Evolutionary conservation across 1,140 invertebrate genomes (phyloP).

Genomic region (Gyrodactylus salaris): DNA sequence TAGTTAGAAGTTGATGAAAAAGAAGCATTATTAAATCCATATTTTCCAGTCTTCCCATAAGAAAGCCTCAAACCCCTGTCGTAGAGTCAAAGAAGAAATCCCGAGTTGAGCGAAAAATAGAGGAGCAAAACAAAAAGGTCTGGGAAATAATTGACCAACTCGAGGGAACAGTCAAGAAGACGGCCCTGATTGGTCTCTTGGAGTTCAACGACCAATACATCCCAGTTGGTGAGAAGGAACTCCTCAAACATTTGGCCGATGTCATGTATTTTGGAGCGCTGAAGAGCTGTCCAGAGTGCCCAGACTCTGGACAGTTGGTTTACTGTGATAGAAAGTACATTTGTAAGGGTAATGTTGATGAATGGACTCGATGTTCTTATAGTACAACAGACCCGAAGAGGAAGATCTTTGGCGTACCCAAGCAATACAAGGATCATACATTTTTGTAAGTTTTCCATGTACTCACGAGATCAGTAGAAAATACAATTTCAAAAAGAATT

Average conservation of each 20-base stretch:
- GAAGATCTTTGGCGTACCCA: slow-evolving; percentile 35
- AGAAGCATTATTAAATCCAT: too few species aligned
- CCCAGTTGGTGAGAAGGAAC: slow-evolving; percentile 31
- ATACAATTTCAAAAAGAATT: too few species aligned
- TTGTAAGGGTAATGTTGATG: slow-evolving; percentile 42
- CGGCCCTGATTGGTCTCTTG: slow-evolving; percentile 28
- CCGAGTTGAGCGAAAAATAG: slow-evolving; percentile 11
- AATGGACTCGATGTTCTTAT: slow-evolving; percentile 56
- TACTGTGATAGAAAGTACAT: slow-evolving; percentile 35
- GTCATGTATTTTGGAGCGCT: slow-evolving; percentile 46
- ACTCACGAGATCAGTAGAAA: background rate
- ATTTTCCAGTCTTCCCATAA: too few species aligned
- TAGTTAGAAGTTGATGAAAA: too few species aligned
- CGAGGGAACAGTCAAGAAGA: slow-evolving; percentile 16
- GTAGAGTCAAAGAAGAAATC: background rate
- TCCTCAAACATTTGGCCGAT: slow-evolving; percentile 42
- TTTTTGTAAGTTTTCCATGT: slow-evolving; percentile 25
- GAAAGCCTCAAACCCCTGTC: too few species aligned
- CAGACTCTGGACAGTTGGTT: slow-evolving; percentile 29
- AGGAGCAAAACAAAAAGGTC: slow-evolving; percentile 41
- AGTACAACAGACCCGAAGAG: slow-evolving; percentile 36
- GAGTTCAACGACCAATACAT: slow-evolving; percentile 35
- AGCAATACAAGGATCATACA: slow-evolving; percentile 26
- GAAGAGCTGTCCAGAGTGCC: slow-evolving; percentile 40
- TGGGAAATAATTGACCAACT: slow-evolving; percentile 33